A percentile compares a stretch with the other conserved stretches of the same genome.
Evolutionary conservation across 2,797 vertebrate species (phyloP).

Genomic region (Anabas testudineus): DNA sequence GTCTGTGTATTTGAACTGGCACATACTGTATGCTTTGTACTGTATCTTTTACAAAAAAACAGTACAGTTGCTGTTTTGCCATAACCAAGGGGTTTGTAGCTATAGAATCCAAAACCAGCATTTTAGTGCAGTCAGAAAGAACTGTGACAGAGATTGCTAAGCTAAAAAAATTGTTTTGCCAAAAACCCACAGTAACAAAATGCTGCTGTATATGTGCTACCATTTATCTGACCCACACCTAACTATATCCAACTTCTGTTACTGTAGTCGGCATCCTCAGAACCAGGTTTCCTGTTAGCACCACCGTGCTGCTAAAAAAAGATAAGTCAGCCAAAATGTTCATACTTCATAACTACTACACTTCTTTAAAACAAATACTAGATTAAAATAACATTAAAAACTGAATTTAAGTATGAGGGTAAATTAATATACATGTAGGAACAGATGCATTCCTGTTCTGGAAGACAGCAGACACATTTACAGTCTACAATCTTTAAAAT

Average conservation of each 20-base stretch:
- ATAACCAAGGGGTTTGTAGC: conserved; percentile 1
- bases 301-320: background rate
- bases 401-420: background rate
- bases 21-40: conserved; percentile 1
- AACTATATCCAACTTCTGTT: conserved; percentile 3
- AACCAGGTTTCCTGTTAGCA: background rate
- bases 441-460: background rate
- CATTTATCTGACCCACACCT: background rate
- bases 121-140: conserved; percentile 21
- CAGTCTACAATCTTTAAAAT: background rate
- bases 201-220: too few relatives aligned
- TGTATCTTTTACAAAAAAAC: conserved; percentile 25
- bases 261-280: background rate
- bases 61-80: conserved; percentile 7
- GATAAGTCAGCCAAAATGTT: background rate
- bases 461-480: too few relatives aligned
- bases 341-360: background rate
- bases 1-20: conserved; percentile 50
- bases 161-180: background rate
- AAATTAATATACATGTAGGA: background rate
- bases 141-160: conserved; percentile 9
- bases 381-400: background rate
- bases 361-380: too few relatives aligned
- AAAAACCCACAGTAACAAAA: background rate
- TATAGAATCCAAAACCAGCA: conserved; percentile 21